Conservation (phyloP, 2,888 invertebrate genomes). For the Xanthorhoe designata region DNA sequence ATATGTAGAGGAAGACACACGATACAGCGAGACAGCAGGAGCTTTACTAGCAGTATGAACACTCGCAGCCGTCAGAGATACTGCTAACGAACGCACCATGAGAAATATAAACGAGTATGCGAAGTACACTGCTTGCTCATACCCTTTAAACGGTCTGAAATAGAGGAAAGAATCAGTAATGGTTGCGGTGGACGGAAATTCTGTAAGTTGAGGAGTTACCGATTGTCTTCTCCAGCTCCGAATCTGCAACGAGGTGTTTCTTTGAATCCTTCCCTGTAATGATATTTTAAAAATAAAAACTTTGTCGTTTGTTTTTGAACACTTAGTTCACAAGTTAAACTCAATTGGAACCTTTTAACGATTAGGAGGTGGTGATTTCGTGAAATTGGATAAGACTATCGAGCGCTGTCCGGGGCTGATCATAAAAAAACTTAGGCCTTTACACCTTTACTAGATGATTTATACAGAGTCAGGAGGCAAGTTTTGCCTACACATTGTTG, state of each 20-base stretch:
- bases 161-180: slow-evolving; percentile 15
- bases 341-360: no score
- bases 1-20: slow-evolving; percentile 85
- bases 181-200: not conserved
- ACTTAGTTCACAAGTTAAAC: no score
- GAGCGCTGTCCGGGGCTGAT: no score
- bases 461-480: no score
- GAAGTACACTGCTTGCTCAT: slow-evolving; percentile 86
- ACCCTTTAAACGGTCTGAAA: slow-evolving; percentile 64
- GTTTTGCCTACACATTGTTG: no score
- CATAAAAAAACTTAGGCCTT: no score
- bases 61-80: slow-evolving; percentile 84
- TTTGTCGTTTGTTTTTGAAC: no score
- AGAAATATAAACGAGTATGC: slow-evolving; percentile 88
- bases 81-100: slow-evolving; percentile 84
- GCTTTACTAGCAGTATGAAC: slow-evolving; percentile 84
- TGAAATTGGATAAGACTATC: no score
- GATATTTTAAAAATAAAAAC: not conserved
- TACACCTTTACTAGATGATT: no score
- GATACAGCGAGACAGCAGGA: slow-evolving; percentile 83
- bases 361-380: no score
- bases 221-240: slow-evolving; percentile 36
- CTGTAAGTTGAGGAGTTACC: slow-evolving; percentile 31
- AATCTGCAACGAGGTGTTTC: slow-evolving; percentile 50
- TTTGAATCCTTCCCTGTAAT: slow-evolving; percentile 58